Percentiles rank a stretch among this genome's conserved stretches.
Evolutionary conservation across 2,113 vertebrate genomes (phyloP).

Genomic region (Fulmarus glacialis): DNA sequence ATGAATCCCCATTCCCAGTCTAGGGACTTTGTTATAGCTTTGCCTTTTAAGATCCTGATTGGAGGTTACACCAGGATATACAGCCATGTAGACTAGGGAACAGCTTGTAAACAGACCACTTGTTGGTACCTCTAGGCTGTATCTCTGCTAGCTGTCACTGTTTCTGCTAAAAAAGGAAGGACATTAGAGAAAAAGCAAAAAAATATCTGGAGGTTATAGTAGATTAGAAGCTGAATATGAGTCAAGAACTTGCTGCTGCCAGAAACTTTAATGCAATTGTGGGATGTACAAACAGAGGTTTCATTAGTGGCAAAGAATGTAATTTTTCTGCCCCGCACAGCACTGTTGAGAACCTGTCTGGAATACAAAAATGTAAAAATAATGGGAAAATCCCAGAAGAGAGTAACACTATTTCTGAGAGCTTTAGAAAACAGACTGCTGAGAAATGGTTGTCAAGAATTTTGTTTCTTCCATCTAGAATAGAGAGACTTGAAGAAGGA

Average conservation of each 20-base stretch:
- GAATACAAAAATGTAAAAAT: not conserved
- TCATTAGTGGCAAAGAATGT: not conserved
- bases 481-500: not conserved
- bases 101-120: not conserved
- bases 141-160: not conserved
- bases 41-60: not conserved
- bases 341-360: not conserved
- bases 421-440: not conserved
- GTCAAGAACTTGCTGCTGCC: not conserved
- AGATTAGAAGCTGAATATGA: not conserved
- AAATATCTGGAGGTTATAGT: not conserved
- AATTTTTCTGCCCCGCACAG: not conserved
- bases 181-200: not conserved
- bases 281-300: not conserved
- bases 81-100: not conserved
- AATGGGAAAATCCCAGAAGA: not conserved
- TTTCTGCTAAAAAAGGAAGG: not conserved
- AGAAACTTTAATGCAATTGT: not conserved
- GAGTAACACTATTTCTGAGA: not conserved
- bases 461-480: not conserved
- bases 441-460: not conserved
- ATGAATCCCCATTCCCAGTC: not conserved
- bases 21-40: not conserved
- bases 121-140: not conserved
- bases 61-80: not conserved